These are phyloP conservation scores for Helleia helle DNA, from an alignment of 2,888 invertebrate species.

Conservation along the genomic window DNA sequence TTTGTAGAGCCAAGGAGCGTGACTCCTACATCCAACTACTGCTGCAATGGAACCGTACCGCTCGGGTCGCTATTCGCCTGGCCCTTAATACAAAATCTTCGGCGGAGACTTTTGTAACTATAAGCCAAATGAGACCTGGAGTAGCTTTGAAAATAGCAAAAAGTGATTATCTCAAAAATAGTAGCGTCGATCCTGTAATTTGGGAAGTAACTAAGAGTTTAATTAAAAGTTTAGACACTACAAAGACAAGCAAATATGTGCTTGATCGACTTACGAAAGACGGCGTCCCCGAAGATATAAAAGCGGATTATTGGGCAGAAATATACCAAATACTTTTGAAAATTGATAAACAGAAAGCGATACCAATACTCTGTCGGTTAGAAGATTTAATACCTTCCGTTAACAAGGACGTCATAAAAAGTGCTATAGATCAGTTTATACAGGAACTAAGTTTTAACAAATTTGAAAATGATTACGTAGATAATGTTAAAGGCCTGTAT, in stretches of 20 bases:
- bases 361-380: slow-evolving; percentile 25
- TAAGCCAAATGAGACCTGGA: slow-evolving; percentile 28
- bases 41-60: slow-evolving; percentile 30
- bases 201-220: slow-evolving; percentile 35
- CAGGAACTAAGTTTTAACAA: slow-evolving; percentile 21
- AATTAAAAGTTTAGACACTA: slow-evolving; percentile 26
- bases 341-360: slow-evolving; percentile 17
- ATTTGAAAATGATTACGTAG: slow-evolving; percentile 11
- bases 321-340: slow-evolving; percentile 27
- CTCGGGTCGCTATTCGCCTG: slow-evolving; percentile 31
- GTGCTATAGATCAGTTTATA: slow-evolving; percentile 22
- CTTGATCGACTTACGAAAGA: slow-evolving; percentile 18
- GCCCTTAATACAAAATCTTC: slow-evolving; percentile 26
- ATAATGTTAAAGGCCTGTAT: too few relatives aligned
- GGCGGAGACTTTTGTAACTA: slow-evolving; percentile 22
- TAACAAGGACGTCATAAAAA: slow-evolving; percentile 24
- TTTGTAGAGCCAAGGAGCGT: slow-evolving; percentile 27
- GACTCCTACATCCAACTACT: slow-evolving; percentile 25
- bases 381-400: slow-evolving; percentile 27
- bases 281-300: slow-evolving; percentile 27
- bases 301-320: slow-evolving; percentile 32
- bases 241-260: slow-evolving; percentile 11
- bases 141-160: slow-evolving; percentile 32
- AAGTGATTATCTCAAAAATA: slow-evolving; percentile 23
- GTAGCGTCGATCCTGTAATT: slow-evolving; percentile 24